phyloP scores from a whole-genome alignment of 2,113 vertebrate genomes.

The Brachyhypopomus gauderio region DNA sequence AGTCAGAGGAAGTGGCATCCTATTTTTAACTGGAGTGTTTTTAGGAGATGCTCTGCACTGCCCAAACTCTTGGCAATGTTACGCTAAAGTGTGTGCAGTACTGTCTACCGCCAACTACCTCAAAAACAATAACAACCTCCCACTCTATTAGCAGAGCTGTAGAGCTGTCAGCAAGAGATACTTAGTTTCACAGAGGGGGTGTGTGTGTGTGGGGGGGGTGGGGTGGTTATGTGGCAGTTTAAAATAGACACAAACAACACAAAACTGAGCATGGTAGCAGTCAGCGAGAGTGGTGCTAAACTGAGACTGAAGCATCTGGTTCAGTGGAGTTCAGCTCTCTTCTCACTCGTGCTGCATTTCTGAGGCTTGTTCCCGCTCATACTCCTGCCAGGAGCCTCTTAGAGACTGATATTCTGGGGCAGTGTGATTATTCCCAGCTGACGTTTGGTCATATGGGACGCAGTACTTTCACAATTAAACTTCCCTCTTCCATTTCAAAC shows the following conservation, averaged over 20 bases:
- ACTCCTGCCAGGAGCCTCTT: constrained; percentile 42
- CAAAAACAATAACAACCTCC: constrained; percentile 46
- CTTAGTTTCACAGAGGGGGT: constrained; percentile 46
- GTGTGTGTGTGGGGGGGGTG: background rate
- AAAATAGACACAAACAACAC: constrained; percentile 51
- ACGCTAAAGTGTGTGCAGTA: constrained; percentile 42
- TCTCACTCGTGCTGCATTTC: constrained; percentile 40
- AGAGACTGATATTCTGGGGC: constrained; percentile 53
- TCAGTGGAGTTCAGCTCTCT: constrained; percentile 48
- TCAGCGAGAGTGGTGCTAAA: constrained; percentile 31
- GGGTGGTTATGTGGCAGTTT: constrained; percentile 11
- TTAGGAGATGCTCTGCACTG: constrained; percentile 29
- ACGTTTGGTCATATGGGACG: constrained; percentile 46
- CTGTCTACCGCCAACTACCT: constrained; percentile 43
- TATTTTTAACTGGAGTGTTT: constrained; percentile 41
- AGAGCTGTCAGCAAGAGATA: constrained; percentile 47
- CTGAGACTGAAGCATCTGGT: constrained; percentile 42
- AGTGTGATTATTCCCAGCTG: constrained; percentile 49
- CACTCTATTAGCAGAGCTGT: constrained; percentile 47
- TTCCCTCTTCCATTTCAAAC: constrained; percentile 58
- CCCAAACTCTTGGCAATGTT: constrained; percentile 24
- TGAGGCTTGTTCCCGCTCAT: constrained; percentile 34
- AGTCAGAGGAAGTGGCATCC: constrained; percentile 39
- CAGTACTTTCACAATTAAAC: constrained; percentile 52
- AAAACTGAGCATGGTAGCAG: constrained; percentile 46